Base-by-base conservation (phyloP, 2,888 invertebrate species). In the Andricus quercusramuli region DNA sequence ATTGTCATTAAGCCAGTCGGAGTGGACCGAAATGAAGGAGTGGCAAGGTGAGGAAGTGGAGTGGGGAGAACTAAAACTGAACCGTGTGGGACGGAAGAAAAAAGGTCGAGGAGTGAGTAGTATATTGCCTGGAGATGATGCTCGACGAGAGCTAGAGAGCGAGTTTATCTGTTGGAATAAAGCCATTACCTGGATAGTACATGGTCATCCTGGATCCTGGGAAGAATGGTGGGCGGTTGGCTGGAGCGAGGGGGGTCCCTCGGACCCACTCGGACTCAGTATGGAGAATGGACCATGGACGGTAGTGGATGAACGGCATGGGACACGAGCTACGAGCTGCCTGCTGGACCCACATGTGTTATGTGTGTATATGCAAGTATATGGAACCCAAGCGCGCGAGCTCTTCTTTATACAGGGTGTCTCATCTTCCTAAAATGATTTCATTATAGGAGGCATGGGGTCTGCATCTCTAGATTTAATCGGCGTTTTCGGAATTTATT, bases 181-280 rank as follows among this genome's bases (percentile, higher is more conserved):
- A 87, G 88, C 86, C 88, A 87, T 88, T 88, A 88, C 85, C 85
- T 86, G 86, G 85, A 84, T 86, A 84, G 84, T 85, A 85, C 85
- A 84, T 83, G 85, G 84, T 85, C 84, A 83, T 82, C 83, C 83
- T 83, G 83, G 78, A 80, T 83, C 85, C 85, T 85, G 86, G 82
- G 86, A 86, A 86, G 86, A 85, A 84, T 82, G 84, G 86, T 86
- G 86, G 86, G 85, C 86, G 87, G 85, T 83, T 86, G 80, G 78
- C 82, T 77, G 82, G 80, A 81, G 74, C 78, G 74, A 81, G 77
- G 84, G 84, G 64, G 77, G 80, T 79, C 79, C 78, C 79, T 70
- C 80, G 65, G 74, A 80, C 78, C 67, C 83, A 79, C 79, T 77
- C 80, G 65, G 74, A 80, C 78, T 64, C 83, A 79, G 80, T 22